Conservation (phyloP, 2,888 invertebrate species). For the Euplagia quadripunctaria region DNA sequence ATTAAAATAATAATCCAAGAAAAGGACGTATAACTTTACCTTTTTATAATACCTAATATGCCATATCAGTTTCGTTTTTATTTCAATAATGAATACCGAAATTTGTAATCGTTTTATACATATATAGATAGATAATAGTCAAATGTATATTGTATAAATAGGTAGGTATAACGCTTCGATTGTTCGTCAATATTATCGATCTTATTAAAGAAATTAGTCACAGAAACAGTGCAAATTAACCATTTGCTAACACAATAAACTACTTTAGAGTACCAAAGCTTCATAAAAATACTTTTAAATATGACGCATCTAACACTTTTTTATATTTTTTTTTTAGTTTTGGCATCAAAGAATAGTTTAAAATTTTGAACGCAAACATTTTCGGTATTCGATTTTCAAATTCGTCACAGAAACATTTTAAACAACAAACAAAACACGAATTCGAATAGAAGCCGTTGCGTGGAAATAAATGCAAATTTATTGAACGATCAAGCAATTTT, state of each 20-base stretch:
- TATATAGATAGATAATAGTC: too few species aligned
- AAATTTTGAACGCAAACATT: neutral
- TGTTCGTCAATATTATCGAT: constrained; percentile 1
- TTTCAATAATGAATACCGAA: too few species aligned
- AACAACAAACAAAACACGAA: neutral
- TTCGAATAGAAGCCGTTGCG: neutral
- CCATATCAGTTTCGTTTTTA: too few species aligned
- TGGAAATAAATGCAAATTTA: neutral
- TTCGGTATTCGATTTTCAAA: neutral
- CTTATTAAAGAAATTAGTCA: constrained; percentile 5
- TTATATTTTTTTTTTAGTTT: neutral
- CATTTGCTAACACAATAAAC: neutral
- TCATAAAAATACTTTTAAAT: neutral
- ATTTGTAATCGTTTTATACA: too few species aligned
- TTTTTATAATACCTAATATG: too few species aligned
- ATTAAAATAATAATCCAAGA: neutral
- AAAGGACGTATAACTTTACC: too few species aligned
- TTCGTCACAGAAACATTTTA: neutral
- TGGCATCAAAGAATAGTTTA: neutral
- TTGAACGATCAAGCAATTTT: neutral
- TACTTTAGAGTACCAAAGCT: neutral
- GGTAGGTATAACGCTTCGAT: neutral
- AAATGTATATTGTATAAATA: too few species aligned
- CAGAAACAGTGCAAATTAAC: constrained; percentile 5
- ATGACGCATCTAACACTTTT: neutral